A percentile compares a stretch with the other conserved stretches of the same genome.
Conservation (phyloP, 2,797 vertebrate species). For the Arrhamphus sclerolepis region DNA sequence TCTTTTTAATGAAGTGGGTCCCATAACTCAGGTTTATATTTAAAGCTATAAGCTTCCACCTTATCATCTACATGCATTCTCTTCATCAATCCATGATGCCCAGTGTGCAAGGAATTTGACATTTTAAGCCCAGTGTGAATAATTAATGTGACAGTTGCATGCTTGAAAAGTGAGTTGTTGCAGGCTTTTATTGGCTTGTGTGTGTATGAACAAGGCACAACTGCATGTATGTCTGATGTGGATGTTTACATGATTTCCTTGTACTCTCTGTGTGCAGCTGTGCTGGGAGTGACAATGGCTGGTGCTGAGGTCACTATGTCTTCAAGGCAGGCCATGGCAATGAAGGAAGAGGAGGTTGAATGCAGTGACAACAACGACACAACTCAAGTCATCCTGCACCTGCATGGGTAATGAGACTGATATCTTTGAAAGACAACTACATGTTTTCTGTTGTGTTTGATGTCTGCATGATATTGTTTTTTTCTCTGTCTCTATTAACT, state of each 20-base stretch:
- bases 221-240: constrained; percentile 39
- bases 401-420: constrained; percentile 81
- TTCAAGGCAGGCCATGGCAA: constrained; percentile 86
- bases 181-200: constrained; percentile 34
- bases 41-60: background rate
- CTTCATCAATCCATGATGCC: constrained; percentile 8
- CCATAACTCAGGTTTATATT: constrained; percentile 1
- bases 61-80: constrained; percentile 1
- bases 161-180: constrained; percentile 18
- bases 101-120: constrained; percentile 40
- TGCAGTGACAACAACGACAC: constrained; percentile 83
- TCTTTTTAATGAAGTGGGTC: too few species aligned
- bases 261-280: constrained; percentile 54
- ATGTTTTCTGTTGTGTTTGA: background rate
- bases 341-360: constrained; percentile 86
- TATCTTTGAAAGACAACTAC: background rate
- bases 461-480: background rate
- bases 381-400: constrained; percentile 88
- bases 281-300: constrained; percentile 64
- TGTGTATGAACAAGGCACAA: constrained; percentile 36
- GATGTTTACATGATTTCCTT: constrained; percentile 47
- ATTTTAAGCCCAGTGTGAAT: constrained; percentile 42
- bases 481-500: background rate
- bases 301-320: constrained; percentile 88
- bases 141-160: constrained; percentile 33